A percentile compares a stretch with the other conserved stretches of the same genome.
Conservation (phyloP, 2,888 invertebrate species). For the Pardosa pseudoannulata region DNA sequence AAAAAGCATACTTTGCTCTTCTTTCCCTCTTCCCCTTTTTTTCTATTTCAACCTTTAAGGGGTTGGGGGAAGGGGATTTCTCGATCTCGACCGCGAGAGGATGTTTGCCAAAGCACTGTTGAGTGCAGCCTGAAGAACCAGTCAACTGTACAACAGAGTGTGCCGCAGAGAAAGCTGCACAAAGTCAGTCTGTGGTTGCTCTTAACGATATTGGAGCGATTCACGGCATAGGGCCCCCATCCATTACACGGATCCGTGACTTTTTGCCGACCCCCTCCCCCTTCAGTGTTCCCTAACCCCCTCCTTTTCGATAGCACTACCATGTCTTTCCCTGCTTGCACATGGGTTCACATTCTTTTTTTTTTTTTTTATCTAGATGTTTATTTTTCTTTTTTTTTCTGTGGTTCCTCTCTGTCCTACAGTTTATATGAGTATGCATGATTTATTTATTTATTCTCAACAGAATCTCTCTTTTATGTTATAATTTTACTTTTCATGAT, state of each 20-base stretch:
- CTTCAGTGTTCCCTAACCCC: slow-evolving; percentile 1
- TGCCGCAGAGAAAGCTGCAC: slow-evolving; percentile 42
- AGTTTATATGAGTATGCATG: not conserved
- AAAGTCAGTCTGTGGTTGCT: slow-evolving; percentile 66
- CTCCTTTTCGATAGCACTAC: slow-evolving; percentile 20
- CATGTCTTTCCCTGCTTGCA: slow-evolving; percentile 33
- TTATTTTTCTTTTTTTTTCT: not conserved
- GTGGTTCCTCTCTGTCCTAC: not conserved
- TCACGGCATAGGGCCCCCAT: slow-evolving; percentile 67
- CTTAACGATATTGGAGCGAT: slow-evolving; percentile 73
- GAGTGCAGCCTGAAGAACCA: slow-evolving; percentile 55
- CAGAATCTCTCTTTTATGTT: too few species aligned
- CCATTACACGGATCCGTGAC: slow-evolving; percentile 67
- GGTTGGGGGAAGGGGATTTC: slow-evolving; percentile 18
- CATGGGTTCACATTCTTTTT: slow-evolving; percentile 40
- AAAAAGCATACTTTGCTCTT: slow-evolving; percentile 32
- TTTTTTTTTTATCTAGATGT: too few species aligned
- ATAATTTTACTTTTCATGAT: too few species aligned
- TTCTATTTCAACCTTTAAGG: slow-evolving; percentile 5
- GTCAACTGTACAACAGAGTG: slow-evolving; percentile 51
- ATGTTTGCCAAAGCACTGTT: slow-evolving; percentile 71
- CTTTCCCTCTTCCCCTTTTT: slow-evolving; percentile 16
- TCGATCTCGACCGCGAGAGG: slow-evolving; percentile 38
- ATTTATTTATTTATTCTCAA: not conserved
- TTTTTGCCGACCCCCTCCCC: slow-evolving; percentile 19